A percentile compares a stretch with the other conserved stretches of the same genome.
Conservation (phyloP, 2,888 invertebrate genomes). For the Lasius platythorax region DNA sequence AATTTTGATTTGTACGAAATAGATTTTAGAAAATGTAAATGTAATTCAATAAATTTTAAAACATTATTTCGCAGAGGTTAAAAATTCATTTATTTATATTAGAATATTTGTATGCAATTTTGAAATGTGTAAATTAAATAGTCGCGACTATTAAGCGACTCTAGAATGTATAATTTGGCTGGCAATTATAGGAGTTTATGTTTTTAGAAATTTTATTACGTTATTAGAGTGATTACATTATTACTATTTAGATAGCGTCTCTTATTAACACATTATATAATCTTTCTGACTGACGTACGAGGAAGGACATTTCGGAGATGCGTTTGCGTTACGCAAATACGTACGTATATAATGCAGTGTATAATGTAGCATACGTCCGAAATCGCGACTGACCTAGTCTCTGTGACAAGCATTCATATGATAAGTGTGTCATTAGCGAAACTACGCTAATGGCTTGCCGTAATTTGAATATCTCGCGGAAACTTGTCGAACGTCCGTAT, state of each 20-base stretch:
- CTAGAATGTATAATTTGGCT: background rate
- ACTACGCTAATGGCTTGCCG: conserved; percentile 59
- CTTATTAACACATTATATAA: background rate
- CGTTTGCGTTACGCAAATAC: conserved; percentile 68
- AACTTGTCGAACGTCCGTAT: conserved; percentile 51
- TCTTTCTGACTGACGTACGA: conserved; percentile 4
- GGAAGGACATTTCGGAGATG: conserved; percentile 62
- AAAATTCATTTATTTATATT: background rate
- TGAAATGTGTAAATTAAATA: background rate
- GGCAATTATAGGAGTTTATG: background rate
- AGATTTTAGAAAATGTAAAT: background rate
- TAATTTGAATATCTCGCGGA: conserved; percentile 55
- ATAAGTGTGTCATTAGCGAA: conserved; percentile 65
- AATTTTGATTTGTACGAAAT: background rate
- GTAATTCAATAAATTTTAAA: background rate
- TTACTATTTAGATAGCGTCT: background rate
- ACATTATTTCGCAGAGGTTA: background rate
- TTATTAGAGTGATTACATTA: background rate
- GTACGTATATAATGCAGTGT: background rate
- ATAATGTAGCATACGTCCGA: conserved; percentile 57
- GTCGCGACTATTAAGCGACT: background rate
- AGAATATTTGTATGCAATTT: background rate
- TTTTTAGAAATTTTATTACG: background rate
- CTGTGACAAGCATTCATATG: conserved; percentile 73
- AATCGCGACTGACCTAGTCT: conserved; percentile 68